A percentile compares a stretch with the other conserved stretches of the same genome.
Conservation (phyloP, 2,888 invertebrate genomes). For the Panopea generosa region DNA sequence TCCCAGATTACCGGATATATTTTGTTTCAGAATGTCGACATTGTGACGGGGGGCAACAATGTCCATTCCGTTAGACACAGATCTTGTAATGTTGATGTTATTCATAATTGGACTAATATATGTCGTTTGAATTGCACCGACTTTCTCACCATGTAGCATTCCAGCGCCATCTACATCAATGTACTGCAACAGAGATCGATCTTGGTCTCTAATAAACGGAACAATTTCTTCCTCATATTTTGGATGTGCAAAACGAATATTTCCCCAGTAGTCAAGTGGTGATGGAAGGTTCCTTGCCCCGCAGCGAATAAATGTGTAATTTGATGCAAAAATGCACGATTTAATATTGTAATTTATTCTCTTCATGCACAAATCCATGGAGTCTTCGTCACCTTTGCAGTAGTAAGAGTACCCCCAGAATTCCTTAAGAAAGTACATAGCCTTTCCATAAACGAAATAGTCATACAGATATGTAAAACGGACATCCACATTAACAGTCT, state of each 20-base stretch:
- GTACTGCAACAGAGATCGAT: conserved; percentile 91
- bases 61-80: conserved; percentile 96
- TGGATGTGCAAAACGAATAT: conserved; percentile 95
- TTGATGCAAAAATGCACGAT: conserved; percentile 91
- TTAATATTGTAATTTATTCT: conserved; percentile 92
- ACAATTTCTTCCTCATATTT: conserved; percentile 92
- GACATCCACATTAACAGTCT: conserved; percentile 95
- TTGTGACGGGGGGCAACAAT: conserved; percentile 93
- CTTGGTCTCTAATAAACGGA: conserved; percentile 85
- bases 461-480: conserved; percentile 87
- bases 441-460: conserved; percentile 81
- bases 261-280: conserved; percentile 91
- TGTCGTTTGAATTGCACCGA: conserved; percentile 94
- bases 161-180: conserved; percentile 96
- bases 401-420: conserved; percentile 83
- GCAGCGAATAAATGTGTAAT: conserved; percentile 97
- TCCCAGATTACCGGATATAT: conserved; percentile 91
- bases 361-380: conserved; percentile 87
- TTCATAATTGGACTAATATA: conserved; percentile 94
- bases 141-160: conserved; percentile 96
- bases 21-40: conserved; percentile 86
- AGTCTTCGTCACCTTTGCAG: conserved; percentile 85
- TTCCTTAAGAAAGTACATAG: conserved; percentile 82
- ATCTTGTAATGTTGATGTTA: conserved; percentile 91
- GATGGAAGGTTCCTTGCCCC: conserved; percentile 86